Conservation (phyloP, 2,113 vertebrate genomes). For the Macquaria australasica region DNA sequence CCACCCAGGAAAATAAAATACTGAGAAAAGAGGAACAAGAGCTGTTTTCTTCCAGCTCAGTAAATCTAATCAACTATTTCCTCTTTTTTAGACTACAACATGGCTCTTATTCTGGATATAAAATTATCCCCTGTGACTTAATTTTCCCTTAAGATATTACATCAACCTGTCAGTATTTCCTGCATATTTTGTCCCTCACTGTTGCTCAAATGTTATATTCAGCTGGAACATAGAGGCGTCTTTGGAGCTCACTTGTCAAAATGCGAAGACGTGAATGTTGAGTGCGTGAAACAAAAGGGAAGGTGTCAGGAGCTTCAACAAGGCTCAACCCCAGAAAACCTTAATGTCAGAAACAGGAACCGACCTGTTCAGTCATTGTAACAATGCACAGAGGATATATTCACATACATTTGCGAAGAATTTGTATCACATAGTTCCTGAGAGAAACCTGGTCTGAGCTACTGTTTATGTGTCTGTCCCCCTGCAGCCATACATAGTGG, state of each 20-base stretch:
- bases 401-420: constrained; percentile 9
- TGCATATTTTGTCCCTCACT: background rate
- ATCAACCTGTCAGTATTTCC: constrained; percentile 36
- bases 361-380: background rate
- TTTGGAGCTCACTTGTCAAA: background rate
- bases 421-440: constrained; percentile 7
- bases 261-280: background rate
- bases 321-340: background rate
- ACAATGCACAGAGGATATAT: background rate
- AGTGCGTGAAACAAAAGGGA: background rate
- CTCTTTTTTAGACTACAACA: constrained; percentile 28
- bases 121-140: constrained; percentile 20
- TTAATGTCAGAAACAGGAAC: background rate
- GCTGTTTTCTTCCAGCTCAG: constrained; percentile 23
- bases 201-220: background rate
- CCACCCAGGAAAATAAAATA: constrained; percentile 11
- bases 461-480: constrained; percentile 29
- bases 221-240: background rate
- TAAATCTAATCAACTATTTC: constrained; percentile 49
- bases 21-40: background rate
- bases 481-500: constrained; percentile 92
- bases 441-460: constrained; percentile 3
- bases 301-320: background rate
- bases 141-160: background rate
- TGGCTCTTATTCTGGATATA: constrained; percentile 7